Percentiles rank a stretch among this genome's conserved stretches.
phyloP scores from a whole-genome alignment of 35 echinoderm and acorn worm genomes.

The Patiria miniata region DNA sequence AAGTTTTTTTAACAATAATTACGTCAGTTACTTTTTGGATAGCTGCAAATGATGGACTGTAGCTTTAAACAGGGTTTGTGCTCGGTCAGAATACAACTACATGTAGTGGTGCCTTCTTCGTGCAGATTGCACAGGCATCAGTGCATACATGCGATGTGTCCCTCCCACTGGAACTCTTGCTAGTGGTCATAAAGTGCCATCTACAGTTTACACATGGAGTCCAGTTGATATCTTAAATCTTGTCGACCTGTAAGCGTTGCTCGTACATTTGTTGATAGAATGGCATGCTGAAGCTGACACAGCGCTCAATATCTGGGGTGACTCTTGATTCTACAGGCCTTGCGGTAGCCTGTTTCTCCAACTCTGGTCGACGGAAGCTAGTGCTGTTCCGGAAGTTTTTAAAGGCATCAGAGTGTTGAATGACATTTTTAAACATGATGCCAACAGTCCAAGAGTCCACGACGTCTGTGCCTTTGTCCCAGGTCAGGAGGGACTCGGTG shows the following conservation, averaged over 20 bases:
- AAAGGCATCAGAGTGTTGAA: background rate
- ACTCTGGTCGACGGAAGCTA: background rate
- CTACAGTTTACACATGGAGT: too few species aligned
- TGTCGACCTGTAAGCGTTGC: background rate
- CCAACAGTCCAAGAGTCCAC: conserved; percentile 5
- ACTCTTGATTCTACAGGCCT: background rate
- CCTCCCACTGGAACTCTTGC: too few species aligned
- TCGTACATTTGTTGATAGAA: conserved; percentile 11
- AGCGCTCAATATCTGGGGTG: background rate
- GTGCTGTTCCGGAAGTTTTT: conserved; percentile 10
- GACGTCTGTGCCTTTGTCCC: conserved; percentile 23
- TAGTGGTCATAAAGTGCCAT: too few species aligned
- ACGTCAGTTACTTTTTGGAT: too few species aligned
- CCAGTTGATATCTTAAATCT: background rate
- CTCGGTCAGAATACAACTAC: too few species aligned
- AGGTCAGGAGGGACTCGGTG: conserved; percentile 26
- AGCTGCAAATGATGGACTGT: too few species aligned
- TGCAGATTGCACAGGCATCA: too few species aligned
- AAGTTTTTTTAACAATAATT: too few species aligned
- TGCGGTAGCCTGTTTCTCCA: background rate
- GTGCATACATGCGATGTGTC: too few species aligned
- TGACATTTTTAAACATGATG: background rate
- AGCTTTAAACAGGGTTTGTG: too few species aligned
- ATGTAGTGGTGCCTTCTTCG: too few species aligned
- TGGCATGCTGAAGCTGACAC: background rate